These are phyloP conservation scores for Ectropis crepuscularia DNA, from an alignment of 2,888 invertebrate species.

Conservation along the genomic window DNA sequence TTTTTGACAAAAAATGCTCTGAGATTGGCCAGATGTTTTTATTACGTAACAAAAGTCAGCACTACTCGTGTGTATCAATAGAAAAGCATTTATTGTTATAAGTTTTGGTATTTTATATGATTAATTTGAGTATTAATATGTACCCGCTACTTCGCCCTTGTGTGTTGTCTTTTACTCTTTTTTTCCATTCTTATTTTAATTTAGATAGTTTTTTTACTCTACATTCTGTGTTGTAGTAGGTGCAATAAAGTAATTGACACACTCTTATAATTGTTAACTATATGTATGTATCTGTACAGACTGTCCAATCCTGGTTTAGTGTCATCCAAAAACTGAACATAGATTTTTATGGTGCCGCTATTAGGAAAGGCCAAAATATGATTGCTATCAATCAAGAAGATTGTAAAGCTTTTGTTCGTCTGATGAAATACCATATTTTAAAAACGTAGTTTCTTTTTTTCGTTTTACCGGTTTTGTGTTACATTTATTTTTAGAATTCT, in stretches of 20 bases:
- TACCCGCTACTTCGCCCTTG: no score
- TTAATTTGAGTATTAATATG: not conserved
- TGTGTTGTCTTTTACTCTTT: no score
- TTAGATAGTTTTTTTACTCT: no score
- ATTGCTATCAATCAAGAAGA: conserved; percentile 19
- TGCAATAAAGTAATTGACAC: no score
- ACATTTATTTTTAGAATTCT: no score
- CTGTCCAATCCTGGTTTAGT: conserved; percentile 6
- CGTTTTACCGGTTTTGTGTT: no score
- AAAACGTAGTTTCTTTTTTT: not conserved
- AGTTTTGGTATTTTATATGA: not conserved
- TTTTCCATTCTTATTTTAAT: no score
- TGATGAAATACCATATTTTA: conserved; percentile 14
- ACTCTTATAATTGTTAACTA: no score
- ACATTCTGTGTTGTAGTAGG: no score
- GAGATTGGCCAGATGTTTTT: conserved; percentile 15
- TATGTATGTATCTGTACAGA: no score
- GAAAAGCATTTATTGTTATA: conserved; percentile 10
- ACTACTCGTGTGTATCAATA: conserved; percentile 3
- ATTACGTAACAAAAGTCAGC: conserved; percentile 11
- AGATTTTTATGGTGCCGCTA: conserved; percentile 27
- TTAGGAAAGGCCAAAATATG: conserved; percentile 25
- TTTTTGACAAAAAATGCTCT: conserved; percentile 3
- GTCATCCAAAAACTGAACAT: conserved; percentile 20
- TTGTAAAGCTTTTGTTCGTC: conserved; percentile 22